phyloP scores from a whole-genome alignment of 1,140 invertebrate species.

The Magallana angulata region DNA sequence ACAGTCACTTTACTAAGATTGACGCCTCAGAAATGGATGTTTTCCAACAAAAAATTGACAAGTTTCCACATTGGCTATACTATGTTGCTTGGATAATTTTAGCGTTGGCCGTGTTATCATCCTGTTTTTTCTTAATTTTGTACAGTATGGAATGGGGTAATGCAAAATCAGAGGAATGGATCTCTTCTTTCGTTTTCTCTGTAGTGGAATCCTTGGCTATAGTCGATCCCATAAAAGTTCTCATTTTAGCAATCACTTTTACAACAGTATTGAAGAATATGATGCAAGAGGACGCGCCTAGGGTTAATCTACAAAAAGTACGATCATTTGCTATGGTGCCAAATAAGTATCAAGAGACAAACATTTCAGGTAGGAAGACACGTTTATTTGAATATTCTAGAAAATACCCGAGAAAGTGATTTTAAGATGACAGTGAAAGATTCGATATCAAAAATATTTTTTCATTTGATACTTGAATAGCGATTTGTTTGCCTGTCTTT shows the following conservation, averaged over 20 bases:
- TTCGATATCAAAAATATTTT: no score
- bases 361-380: no score
- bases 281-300: background rate
- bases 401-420: no score
- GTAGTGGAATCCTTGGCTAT: slow-evolving; percentile 69
- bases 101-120: slow-evolving; percentile 50
- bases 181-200: slow-evolving; percentile 69
- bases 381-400: no score
- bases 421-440: no score
- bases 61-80: slow-evolving; percentile 60
- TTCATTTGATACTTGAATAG: no score
- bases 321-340: slow-evolving; percentile 37
- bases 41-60: slow-evolving; percentile 35
- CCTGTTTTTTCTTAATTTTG: slow-evolving; percentile 69
- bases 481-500: no score
- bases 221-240: slow-evolving; percentile 72
- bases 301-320: slow-evolving; percentile 39
- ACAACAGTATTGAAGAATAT: slow-evolving; percentile 1
- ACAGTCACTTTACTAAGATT: background rate
- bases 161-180: slow-evolving; percentile 69
- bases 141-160: slow-evolving; percentile 74
- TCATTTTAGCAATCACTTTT: slow-evolving; percentile 3
- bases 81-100: slow-evolving; percentile 69
- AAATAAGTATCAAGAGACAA: no score
- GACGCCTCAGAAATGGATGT: background rate